phyloP scores from a whole-genome alignment of 2,888 invertebrate genomes.

The Calliopum simillimum region DNA sequence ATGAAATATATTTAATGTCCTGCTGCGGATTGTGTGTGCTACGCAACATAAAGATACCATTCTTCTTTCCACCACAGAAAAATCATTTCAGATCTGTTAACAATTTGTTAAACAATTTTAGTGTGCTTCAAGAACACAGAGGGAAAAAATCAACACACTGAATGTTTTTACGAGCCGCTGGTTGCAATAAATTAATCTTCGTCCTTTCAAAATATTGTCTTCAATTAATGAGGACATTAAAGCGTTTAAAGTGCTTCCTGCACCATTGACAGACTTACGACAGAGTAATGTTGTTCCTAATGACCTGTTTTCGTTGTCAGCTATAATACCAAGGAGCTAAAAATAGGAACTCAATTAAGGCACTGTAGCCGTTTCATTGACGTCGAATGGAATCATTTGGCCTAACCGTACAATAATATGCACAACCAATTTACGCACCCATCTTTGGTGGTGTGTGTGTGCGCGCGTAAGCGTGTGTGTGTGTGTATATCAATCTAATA shows the following conservation, averaged over 20 bases:
- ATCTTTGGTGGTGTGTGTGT: not conserved
- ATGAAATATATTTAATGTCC: no score
- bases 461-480: not conserved
- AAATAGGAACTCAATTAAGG: conserved; percentile 58
- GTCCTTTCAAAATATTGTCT: conserved; percentile 16
- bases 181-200: conserved; percentile 29
- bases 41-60: not conserved
- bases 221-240: conserved; percentile 20
- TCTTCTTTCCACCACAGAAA: not conserved
- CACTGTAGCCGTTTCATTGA: not conserved
- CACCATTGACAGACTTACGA: conserved; percentile 57
- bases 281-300: conserved; percentile 55
- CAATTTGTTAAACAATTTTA: conserved; percentile 15
- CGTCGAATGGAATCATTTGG: not conserved
- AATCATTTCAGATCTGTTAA: not conserved
- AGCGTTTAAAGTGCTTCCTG: conserved; percentile 11
- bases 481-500: conserved; percentile 15
- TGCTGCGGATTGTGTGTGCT: not conserved
- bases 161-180: not conserved
- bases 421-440: not conserved
- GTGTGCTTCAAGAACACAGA: not conserved
- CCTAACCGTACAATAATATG: not conserved
- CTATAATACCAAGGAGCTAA: conserved; percentile 49
- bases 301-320: conserved; percentile 59
- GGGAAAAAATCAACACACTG: no score